Base-by-base conservation (phyloP, 2,888 invertebrate genomes). In the Germaria angustata region DNA sequence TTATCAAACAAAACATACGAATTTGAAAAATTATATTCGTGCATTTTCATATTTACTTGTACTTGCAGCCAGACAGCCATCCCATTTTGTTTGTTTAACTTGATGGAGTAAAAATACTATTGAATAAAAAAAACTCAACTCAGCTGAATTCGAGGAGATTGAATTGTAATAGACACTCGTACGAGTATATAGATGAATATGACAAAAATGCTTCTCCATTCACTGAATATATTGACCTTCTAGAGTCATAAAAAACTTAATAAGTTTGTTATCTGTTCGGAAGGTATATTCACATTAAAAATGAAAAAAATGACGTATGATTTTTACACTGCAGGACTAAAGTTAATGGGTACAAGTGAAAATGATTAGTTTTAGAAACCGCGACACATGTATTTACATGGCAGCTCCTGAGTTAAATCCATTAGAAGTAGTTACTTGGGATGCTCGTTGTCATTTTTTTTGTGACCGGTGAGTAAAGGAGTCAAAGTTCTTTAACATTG, bases 171-270 rank as follows among this genome's bases (percentile, higher is more conserved):
- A 57, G 32, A 57, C 28, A 3, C 28, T 28, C 6, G 53, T n/a
- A 57, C 71, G 65, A 20, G 9, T 39, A 51, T 63, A 1, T 32
- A 41, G 17, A 34, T 36, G 53, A 76, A 71, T 53, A 44, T 71
- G 55, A 71, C 57, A 76, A 71, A 65, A 59, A 65, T 32, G 39
- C 46, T 61, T 59, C 20, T 66, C 17, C 13, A 66, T 53, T 36
- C 34, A 63, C 65, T 49, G 59, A 71, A 55, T 65, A 65, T 78
- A 71, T 71, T 78, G 71, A 78, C 65, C 71, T 78, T 71, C 71
- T 28, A 36, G 5, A 71, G 46, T 24, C 46, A 46, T 55, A 57
- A 65, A 57, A 68, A 59, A 51, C 15, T 59, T 39, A 59, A 59
- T 59, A 65, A 34, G 17, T 49, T 9, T 57, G 15, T 46, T 44